A percentile compares a stretch with the other conserved stretches of the same genome.
Evolutionary conservation across 2,797 vertebrate species (phyloP).

Genomic region (Phrynocephalus forsythii): DNA sequence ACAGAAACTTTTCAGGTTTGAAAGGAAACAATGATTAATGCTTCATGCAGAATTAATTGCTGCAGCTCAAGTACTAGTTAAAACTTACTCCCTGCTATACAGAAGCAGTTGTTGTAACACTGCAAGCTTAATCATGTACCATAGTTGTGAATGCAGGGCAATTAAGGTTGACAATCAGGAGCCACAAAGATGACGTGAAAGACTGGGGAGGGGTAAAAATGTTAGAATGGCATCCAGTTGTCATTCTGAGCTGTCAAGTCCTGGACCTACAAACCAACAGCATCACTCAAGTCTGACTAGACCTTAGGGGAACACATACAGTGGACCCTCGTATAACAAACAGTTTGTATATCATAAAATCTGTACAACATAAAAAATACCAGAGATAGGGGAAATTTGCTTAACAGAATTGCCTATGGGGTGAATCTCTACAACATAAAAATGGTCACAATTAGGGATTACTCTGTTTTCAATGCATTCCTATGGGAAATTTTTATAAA

Average conservation of each 20-base stretch:
- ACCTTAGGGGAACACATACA: too few relatives aligned
- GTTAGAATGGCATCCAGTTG: background rate
- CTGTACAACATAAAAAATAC: too few relatives aligned
- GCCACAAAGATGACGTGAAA: slow-evolving; percentile 7
- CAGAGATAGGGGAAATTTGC: too few relatives aligned
- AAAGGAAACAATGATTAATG: too few relatives aligned
- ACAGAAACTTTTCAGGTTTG: too few relatives aligned
- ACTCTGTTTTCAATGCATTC: too few relatives aligned
- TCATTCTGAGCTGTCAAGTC: background rate
- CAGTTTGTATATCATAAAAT: too few relatives aligned
- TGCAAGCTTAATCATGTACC: background rate
- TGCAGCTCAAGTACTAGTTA: background rate
- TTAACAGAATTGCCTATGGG: too few relatives aligned
- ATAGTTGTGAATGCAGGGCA: background rate
- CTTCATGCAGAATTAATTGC: background rate
- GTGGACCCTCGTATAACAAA: too few relatives aligned
- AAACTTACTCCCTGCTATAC: background rate
- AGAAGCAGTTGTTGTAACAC: background rate
- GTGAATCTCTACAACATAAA: too few relatives aligned
- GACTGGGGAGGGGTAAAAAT: background rate
- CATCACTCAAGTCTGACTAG: background rate
- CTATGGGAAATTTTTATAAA: too few relatives aligned
- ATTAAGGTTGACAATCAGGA: background rate
- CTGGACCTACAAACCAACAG: background rate
- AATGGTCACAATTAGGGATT: too few relatives aligned